Percentiles rank a stretch among this genome's conserved stretches.
phyloP scores from a whole-genome alignment of 1,140 invertebrate genomes.

The Diploscapter pachys region DNA sequence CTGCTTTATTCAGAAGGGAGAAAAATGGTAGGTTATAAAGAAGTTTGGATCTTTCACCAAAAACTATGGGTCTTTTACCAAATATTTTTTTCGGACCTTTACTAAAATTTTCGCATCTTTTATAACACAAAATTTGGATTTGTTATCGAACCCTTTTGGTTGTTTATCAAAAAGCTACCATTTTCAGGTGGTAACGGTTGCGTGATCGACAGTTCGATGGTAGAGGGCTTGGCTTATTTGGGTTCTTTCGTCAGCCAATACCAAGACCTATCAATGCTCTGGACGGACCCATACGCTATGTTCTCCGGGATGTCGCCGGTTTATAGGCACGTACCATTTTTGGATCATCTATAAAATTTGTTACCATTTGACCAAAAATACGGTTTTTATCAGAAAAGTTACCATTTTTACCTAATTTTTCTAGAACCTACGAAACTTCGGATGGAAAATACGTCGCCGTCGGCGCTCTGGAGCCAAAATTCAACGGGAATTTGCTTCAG shows the following conservation, averaged over 20 bases:
- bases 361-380: too few species aligned
- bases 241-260: slow-evolving; percentile 48
- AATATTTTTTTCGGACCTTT: too few species aligned
- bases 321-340: slow-evolving; percentile 81
- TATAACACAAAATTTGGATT: too few species aligned
- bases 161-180: too few species aligned
- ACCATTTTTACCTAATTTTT: too few species aligned
- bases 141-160: too few species aligned
- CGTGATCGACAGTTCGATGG: slow-evolving; percentile 59
- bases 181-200: slow-evolving; percentile 65
- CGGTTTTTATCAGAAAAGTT: neutral
- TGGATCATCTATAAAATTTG: slow-evolving; percentile 63
- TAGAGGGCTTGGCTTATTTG: slow-evolving; percentile 84
- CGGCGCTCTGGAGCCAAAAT: slow-evolving; percentile 85
- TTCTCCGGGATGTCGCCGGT: slow-evolving; percentile 73
- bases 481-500: slow-evolving; percentile 75
- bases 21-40: slow-evolving; percentile 65
- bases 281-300: slow-evolving; percentile 67
- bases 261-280: slow-evolving; percentile 12
- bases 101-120: too few species aligned
- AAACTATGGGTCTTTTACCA: too few species aligned
- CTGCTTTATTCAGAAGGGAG: slow-evolving; percentile 79
- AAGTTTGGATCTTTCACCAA: neutral
- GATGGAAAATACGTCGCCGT: slow-evolving; percentile 83
- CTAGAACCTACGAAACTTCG: slow-evolving; percentile 90